Base-by-base conservation (phyloP, 2,797 vertebrate genomes). In the Hephaestus fuliginosus region DNA sequence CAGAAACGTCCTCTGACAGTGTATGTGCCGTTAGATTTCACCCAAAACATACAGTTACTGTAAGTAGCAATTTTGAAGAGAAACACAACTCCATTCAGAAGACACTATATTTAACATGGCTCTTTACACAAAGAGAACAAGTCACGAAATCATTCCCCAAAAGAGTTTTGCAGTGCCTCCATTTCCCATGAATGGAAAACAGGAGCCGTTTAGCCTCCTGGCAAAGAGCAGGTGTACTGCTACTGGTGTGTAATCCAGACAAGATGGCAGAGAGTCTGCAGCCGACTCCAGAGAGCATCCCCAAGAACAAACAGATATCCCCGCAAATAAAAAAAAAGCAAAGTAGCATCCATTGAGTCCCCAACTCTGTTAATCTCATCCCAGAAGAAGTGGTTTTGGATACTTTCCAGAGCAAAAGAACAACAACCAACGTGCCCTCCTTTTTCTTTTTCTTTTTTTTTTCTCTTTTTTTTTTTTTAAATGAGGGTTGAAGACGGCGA, bases 101-200 rank as follows among this genome's bases (percentile, higher is more conserved):
- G 92, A 96, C 93, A 94, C 93, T 91, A 95, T 95, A 94, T 92
- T 92, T 91, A 93, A 95, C 94, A 96, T 96, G 95, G 95, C 95
- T 96, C 95, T 95, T 95, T 95, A 96, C 94, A 96, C 91, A 94
- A 95, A 95, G 88, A 90, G 92, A 95, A 95, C 84, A 92, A 93
- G 85, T 91, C 84, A 83, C 82, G 65, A 91, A 93, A 92, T 90
- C 78, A 90, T 87, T 88, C 83, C 86, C 72, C 66, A 43, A 78
- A 82, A 86, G 70, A 88, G 85, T 91, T 92, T 80, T 14, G 66
- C 70, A 14, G 77, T 77, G 80, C 77, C 76, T 86, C 81, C 62
- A 18, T 70, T 86, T 88, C 85, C 86, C 73, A 66, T 72, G 72
- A 90, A 87, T 84, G 83, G 80, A 88, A 91, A 93, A 84, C 76